A percentile compares a stretch with the other conserved stretches of the same genome.
phyloP scores from a whole-genome alignment of 2,113 vertebrate species.

The Clinocottus analis region DNA sequence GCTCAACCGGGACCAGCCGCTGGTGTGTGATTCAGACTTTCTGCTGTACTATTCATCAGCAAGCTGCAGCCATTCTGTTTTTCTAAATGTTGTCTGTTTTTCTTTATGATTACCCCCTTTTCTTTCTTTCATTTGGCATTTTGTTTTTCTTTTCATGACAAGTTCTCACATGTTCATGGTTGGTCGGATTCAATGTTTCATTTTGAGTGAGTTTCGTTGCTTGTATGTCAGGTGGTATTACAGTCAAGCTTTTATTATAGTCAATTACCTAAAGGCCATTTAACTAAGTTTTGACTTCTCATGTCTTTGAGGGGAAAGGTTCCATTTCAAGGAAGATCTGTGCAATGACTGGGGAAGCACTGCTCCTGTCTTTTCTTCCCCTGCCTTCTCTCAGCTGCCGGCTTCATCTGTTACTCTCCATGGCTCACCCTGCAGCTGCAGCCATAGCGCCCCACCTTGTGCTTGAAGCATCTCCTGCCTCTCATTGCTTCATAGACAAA shows the following conservation, averaged over 20 bases:
- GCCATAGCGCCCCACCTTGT: constrained; percentile 4
- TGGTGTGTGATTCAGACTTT: constrained; percentile 92
- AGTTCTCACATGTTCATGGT: constrained; percentile 76
- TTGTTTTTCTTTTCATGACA: constrained; percentile 49
- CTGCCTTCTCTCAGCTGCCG: constrained; percentile 46
- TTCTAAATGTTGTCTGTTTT: constrained; percentile 73
- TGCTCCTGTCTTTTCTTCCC: constrained; percentile 30
- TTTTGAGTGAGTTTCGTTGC: constrained; percentile 75
- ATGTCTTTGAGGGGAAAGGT: constrained; percentile 78
- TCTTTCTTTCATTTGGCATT: constrained; percentile 64
- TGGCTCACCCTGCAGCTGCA: constrained; percentile 24
- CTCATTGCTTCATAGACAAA: constrained; percentile 37
- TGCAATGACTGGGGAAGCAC: constrained; percentile 61
- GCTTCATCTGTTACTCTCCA: constrained; percentile 47
- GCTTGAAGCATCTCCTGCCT: constrained; percentile 38
- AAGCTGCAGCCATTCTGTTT: constrained; percentile 83
- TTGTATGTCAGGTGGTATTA: constrained; percentile 76
- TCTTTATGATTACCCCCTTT: constrained; percentile 63
- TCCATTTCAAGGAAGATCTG: constrained; percentile 59
- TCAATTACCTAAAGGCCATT: constrained; percentile 88
- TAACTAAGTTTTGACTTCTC: constrained; percentile 83
- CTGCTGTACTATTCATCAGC: constrained; percentile 87
- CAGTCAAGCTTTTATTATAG: constrained; percentile 65
- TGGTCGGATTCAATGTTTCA: constrained; percentile 72
- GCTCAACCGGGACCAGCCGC: constrained; percentile 87